These are phyloP conservation scores for Montipora efflorescens DNA, from an alignment of 64 coral and sea anemone species.

Conservation along the genomic window DNA sequence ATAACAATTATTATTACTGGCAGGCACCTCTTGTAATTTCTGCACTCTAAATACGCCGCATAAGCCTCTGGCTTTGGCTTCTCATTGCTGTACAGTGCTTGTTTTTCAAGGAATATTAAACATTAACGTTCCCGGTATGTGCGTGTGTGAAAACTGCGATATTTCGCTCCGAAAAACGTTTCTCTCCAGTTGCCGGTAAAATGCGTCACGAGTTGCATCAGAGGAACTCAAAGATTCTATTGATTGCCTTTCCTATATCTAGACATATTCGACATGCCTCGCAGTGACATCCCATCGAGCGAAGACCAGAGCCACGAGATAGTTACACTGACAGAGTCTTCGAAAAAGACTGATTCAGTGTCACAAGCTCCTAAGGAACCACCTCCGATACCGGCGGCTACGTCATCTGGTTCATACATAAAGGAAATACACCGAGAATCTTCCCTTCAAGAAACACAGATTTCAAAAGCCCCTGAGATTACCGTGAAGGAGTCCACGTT, in stretches of 20 bases:
- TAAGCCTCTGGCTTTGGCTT: too few relatives aligned
- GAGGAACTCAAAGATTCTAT: too few relatives aligned
- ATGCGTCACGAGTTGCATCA: too few relatives aligned
- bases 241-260: background rate
- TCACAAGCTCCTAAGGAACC: background rate
- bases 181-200: too few relatives aligned
- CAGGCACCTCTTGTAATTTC: too few relatives aligned
- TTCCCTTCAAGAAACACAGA: conserved; percentile 6
- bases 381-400: background rate
- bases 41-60: too few relatives aligned
- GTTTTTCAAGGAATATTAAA: too few relatives aligned
- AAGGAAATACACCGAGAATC: conserved; percentile 13
- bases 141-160: too few relatives aligned
- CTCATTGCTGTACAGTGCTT: too few relatives aligned
- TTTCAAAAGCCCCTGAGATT: background rate
- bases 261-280: conserved; percentile 31
- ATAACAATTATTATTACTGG: too few relatives aligned
- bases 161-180: too few relatives aligned
- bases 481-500: background rate
- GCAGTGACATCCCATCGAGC: conserved; percentile 26
- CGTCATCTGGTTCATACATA: background rate
- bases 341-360: background rate
- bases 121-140: too few relatives aligned
- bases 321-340: background rate
- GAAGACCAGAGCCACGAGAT: background rate